Base-by-base conservation (phyloP, 2,888 invertebrate genomes). In the Ferdinandea cuprea region DNA sequence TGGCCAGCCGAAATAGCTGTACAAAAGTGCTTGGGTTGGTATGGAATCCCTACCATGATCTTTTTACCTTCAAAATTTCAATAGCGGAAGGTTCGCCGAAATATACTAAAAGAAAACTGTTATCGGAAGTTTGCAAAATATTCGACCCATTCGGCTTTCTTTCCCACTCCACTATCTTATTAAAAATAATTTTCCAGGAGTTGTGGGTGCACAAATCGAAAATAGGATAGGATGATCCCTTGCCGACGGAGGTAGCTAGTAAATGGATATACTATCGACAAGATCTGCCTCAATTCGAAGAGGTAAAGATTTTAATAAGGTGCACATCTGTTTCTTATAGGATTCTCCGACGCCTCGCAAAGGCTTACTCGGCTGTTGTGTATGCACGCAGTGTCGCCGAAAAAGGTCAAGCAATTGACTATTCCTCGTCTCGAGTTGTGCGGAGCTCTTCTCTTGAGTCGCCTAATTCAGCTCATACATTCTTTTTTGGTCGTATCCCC, bases 341-440 rank as follows among this genome's bases (percentile, higher is more conserved):
- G 52, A 28, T 72, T 72, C 19, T 52, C 61, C 9, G 72, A 71
- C 28, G 71, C 59, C 3, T 61, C 71, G 46, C 32, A 30, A 42
- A 28, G 54, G 74, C 68, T 17, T 65, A 71, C 9, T 61, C 59
- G 2, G 74, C 68, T 1, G 65, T 52, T 0, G 44, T 85, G 11
- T 85, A 85, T 56, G 15, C 54, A 8, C 58, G 71, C 11, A 40
- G 56, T 13, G 17, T 61, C 4, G 13, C 15, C 6, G 19, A 42
- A 5, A 35, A 13, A 6, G 69, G 50, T 11, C 9, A 78, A 78
- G 30, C 78, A 63, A n/a, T 25, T 65, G 32, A 25, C 63, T 6
- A 78, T 78, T 30, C 72, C 71, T 3, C 48, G 52, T 2, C 48
- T 72, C 0, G 86, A 85, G 30, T 19, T 86, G 0, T 80, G 85